Percentiles rank a stretch among this genome's conserved stretches.
These are phyloP conservation scores for Polydrusus tereticollis DNA, from an alignment of 2,888 invertebrate species.

Conservation along the genomic window DNA sequence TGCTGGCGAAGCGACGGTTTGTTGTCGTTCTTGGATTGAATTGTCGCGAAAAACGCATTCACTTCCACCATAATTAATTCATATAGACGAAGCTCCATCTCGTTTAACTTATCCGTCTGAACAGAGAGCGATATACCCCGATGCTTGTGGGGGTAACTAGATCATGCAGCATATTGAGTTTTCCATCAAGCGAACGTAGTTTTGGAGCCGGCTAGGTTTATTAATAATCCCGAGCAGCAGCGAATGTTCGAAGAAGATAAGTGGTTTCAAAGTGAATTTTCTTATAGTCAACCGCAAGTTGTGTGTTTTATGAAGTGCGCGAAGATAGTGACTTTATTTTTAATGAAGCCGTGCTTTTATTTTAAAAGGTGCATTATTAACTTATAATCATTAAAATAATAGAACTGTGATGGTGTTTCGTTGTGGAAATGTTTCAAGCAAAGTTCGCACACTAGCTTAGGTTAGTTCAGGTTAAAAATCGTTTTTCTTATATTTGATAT, in stretches of 20 bases:
- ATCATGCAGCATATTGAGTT: background rate
- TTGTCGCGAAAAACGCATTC: background rate
- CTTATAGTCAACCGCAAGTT: background rate
- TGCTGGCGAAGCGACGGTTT: background rate
- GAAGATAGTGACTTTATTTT: slow-evolving; percentile 20
- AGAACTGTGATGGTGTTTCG: too few species aligned
- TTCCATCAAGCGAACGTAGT: background rate
- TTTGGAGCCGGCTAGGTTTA: slow-evolving; percentile 5
- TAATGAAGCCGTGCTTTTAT: background rate
- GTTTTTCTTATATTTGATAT: too few species aligned
- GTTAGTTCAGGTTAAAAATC: too few species aligned
- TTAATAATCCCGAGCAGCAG: slow-evolving; percentile 21
- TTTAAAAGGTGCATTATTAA: background rate
- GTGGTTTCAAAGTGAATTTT: slow-evolving; percentile 22
- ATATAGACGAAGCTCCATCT: background rate
- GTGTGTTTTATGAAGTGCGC: slow-evolving; percentile 13
- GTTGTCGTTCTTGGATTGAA: background rate
- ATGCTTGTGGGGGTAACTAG: background rate
- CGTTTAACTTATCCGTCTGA: background rate
- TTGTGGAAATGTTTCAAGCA: too few species aligned
- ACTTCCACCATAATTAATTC: background rate
- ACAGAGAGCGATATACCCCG: background rate
- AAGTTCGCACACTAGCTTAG: too few species aligned
- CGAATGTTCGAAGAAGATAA: slow-evolving; percentile 30
- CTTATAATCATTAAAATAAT: background rate